Percentiles rank a stretch among this genome's conserved stretches.
Evolutionary conservation across 2,888 invertebrate species (phyloP).

Genomic region (Callyntrura guangdongensis): DNA sequence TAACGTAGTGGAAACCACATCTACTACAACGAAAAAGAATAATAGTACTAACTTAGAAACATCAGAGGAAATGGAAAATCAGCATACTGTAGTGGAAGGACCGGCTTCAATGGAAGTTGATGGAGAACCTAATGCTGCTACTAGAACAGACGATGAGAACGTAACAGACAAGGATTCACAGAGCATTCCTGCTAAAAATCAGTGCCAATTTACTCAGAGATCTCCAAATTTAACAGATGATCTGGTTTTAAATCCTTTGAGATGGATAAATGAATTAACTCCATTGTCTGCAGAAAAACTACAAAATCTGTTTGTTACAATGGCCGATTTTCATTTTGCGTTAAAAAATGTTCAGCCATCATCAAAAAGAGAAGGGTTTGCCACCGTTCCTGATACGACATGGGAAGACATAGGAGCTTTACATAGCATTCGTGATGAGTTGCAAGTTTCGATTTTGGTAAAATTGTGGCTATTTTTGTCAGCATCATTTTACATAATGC

Average conservation of each 20-base stretch:
- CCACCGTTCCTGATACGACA: slow-evolving; percentile 98
- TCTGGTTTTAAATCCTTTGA: slow-evolving; percentile 37
- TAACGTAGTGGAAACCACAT: too few species aligned
- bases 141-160: not conserved
- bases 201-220: not conserved
- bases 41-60: too few species aligned
- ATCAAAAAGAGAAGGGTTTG: slow-evolving; percentile 98
- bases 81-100: too few species aligned
- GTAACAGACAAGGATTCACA: not conserved
- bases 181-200: not conserved
- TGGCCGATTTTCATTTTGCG: slow-evolving; percentile 89
- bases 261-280: slow-evolving; percentile 89
- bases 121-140: not conserved
- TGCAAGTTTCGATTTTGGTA: slow-evolving; percentile 95
- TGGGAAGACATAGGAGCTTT: slow-evolving; percentile 99
- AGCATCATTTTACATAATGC: too few species aligned
- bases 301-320: slow-evolving; percentile 89
- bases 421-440: slow-evolving; percentile 93
- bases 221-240: not conserved
- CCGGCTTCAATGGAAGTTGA: slow-evolving; percentile 53
- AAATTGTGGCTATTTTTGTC: too few species aligned
- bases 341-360: slow-evolving; percentile 93
- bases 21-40: too few species aligned
- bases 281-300: slow-evolving; percentile 89
- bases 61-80: too few species aligned